These are phyloP conservation scores for Numenius arquata DNA, from an alignment of 2,113 vertebrate species.

Conservation along the genomic window DNA sequence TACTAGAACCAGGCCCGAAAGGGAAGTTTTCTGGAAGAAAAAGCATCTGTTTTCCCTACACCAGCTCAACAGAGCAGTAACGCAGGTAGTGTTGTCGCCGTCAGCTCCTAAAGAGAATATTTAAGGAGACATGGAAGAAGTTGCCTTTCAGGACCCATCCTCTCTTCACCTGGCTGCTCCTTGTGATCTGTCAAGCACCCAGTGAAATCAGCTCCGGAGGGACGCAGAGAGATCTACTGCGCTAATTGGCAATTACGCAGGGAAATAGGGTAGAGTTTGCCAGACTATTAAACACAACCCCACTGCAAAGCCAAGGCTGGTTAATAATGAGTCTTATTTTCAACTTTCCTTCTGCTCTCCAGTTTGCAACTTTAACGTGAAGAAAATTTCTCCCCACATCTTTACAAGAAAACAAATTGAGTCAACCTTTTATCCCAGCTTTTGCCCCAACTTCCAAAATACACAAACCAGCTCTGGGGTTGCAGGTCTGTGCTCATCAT, in stretches of 20 bases:
- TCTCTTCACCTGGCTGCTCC: neutral
- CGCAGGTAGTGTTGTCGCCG: neutral
- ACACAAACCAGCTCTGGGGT: neutral
- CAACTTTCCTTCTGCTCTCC: neutral
- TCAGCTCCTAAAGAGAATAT: neutral
- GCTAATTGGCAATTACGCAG: constrained; percentile 12
- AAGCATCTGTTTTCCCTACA: neutral
- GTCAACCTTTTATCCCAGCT: neutral
- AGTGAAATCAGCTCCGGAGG: neutral
- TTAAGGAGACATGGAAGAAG: neutral
- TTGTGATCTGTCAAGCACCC: neutral
- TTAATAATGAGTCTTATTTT: neutral
- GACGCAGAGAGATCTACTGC: neutral
- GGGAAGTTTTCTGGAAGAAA: neutral
- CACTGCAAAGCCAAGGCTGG: neutral
- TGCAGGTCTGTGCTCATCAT: neutral
- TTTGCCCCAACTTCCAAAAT: neutral
- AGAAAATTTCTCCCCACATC: neutral
- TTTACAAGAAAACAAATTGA: neutral
- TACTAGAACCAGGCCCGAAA: neutral
- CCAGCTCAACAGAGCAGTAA: neutral
- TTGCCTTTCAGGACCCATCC: neutral
- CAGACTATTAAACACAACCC: neutral
- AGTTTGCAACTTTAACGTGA: neutral
- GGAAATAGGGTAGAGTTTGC: neutral